Conservation (phyloP, 2,888 invertebrate genomes). For the Andrena haemorrhoa region DNA sequence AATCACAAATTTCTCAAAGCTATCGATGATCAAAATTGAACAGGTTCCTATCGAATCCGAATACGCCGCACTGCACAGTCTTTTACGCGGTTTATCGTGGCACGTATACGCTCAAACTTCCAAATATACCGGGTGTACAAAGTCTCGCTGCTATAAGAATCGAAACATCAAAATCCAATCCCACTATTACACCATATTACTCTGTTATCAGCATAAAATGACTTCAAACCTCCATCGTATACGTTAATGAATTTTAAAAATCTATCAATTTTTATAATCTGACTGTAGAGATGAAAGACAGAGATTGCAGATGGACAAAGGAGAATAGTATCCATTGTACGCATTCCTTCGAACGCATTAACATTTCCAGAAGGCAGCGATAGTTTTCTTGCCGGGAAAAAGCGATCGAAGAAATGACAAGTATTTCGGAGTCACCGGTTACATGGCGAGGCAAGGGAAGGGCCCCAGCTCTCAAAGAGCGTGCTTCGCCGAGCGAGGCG, state of each 20-base stretch:
- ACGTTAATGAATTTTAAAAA: neutral
- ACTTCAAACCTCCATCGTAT: too few relatives aligned
- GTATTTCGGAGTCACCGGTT: slow-evolving; percentile 66
- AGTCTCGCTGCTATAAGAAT: neutral
- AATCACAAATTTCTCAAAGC: slow-evolving; percentile 34
- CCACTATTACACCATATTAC: neutral
- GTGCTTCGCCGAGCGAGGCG: slow-evolving; percentile 77
- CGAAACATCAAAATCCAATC: neutral
- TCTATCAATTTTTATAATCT: neutral
- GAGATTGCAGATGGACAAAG: slow-evolving; percentile 61
- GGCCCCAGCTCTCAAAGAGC: slow-evolving; percentile 82
- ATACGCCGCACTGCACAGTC: slow-evolving; percentile 30
- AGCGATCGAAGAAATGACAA: slow-evolving; percentile 56
- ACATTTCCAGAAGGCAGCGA: slow-evolving; percentile 31
- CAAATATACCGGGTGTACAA: slow-evolving; percentile 43
- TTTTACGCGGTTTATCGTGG: slow-evolving; percentile 46
- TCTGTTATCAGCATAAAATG: neutral
- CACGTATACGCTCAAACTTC: slow-evolving; percentile 41
- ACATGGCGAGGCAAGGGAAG: slow-evolving; percentile 81
- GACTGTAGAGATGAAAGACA: neutral
- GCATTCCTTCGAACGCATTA: slow-evolving; percentile 25
- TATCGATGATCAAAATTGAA: slow-evolving; percentile 47
- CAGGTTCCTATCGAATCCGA: slow-evolving; percentile 45
- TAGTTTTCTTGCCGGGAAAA: slow-evolving; percentile 38
- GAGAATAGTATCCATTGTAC: slow-evolving; percentile 24